A percentile compares a stretch with the other conserved stretches of the same genome.
These are phyloP conservation scores for Panopea generosa DNA, from an alignment of 2,888 invertebrate genomes.

Conservation along the genomic window DNA sequence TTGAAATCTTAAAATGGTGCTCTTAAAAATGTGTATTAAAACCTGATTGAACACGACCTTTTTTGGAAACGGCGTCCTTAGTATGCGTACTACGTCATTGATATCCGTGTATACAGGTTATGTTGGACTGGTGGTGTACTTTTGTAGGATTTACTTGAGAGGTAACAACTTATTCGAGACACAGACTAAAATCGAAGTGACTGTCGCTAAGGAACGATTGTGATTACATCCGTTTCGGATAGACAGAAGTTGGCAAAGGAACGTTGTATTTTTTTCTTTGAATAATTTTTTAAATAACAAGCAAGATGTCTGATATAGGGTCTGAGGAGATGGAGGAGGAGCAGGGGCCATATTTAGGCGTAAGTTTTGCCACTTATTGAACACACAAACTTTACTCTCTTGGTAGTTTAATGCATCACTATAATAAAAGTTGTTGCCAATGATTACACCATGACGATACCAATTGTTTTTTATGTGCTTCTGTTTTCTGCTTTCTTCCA, in stretches of 20 bases:
- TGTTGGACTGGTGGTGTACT: constrained; percentile 23
- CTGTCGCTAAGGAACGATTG: constrained; percentile 41
- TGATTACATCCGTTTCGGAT: constrained; percentile 51
- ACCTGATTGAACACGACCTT: not conserved
- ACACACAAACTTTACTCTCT: too few relatives aligned
- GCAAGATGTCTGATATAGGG: constrained; percentile 82
- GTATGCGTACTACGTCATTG: constrained; percentile 65
- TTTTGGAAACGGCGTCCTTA: constrained; percentile 55
- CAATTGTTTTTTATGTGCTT: too few relatives aligned
- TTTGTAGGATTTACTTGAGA: too few relatives aligned
- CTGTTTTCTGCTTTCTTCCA: too few relatives aligned
- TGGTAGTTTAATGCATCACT: too few relatives aligned
- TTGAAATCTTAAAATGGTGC: too few relatives aligned
- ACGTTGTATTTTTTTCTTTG: constrained; percentile 1
- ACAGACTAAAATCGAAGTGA: constrained; percentile 29
- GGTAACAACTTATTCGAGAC: not conserved
- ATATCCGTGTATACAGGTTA: constrained; percentile 6
- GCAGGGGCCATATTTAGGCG: constrained; percentile 83
- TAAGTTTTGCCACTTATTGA: constrained; percentile 76
- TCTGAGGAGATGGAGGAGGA: constrained; percentile 84
- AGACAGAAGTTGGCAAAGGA: constrained; percentile 1
- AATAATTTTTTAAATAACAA: constrained; percentile 11
- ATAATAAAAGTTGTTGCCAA: too few relatives aligned
- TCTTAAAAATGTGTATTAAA: too few relatives aligned
- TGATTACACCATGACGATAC: too few relatives aligned